Evolutionary conservation across 2,888 invertebrate genomes (phyloP).

Genomic region (Ashinkailepas kermadecensis): DNA sequence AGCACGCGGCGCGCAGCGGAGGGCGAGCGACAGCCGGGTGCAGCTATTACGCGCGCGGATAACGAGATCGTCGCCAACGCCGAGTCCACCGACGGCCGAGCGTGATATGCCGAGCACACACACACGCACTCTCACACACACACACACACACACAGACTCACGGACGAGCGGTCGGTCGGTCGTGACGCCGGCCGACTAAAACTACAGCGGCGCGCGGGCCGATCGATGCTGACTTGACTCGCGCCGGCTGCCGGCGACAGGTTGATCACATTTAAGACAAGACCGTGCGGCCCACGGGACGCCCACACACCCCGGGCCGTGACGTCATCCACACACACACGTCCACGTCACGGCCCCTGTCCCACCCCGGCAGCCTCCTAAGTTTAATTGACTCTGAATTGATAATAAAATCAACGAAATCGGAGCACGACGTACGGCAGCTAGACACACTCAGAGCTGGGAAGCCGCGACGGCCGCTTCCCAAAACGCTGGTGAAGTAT

Average conservation of each 20-base stretch:
- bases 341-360: neutral
- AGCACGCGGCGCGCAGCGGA: no score
- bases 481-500: neutral
- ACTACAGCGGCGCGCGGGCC: no score
- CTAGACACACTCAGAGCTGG: neutral
- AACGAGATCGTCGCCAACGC: no score
- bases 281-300: neutral
- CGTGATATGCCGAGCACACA: no score
- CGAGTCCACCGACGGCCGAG: no score
- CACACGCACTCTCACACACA: no score
- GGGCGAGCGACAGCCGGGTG: no score
- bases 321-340: neutral
- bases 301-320: neutral
- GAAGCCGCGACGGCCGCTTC: neutral
- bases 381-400: neutral
- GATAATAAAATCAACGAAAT: conserved; percentile 8
- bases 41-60: no score
- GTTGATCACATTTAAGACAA: no score
- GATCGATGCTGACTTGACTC: neutral
- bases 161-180: no score
- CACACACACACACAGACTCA: no score
- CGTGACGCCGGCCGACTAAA: no score
- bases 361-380: neutral
- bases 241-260: neutral
- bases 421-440: neutral